Conservation (phyloP, 1,140 invertebrate species). For the Mya arenaria region DNA sequence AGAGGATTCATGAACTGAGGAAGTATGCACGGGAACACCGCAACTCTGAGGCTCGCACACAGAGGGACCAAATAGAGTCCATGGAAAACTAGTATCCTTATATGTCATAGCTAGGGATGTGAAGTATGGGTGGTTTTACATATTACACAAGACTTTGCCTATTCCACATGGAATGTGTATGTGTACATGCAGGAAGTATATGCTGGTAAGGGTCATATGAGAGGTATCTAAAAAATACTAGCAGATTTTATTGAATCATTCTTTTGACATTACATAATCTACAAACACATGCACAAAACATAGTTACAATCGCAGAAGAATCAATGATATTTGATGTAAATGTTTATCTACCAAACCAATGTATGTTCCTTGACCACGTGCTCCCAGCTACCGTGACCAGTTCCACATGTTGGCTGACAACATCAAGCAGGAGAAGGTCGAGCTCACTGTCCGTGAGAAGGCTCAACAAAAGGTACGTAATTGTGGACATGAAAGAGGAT, state of each 20-base stretch:
- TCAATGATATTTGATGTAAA: too few relatives aligned
- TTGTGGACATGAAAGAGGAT: background rate
- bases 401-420: slow-evolving; percentile 79
- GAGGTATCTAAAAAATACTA: too few relatives aligned
- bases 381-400: slow-evolving; percentile 77
- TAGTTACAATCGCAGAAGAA: background rate
- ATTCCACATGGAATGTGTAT: too few relatives aligned
- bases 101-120: too few relatives aligned
- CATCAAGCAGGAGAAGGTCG: slow-evolving; percentile 72
- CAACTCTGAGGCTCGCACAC: slow-evolving; percentile 65
- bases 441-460: slow-evolving; percentile 72
- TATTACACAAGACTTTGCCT: too few relatives aligned
- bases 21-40: slow-evolving; percentile 79
- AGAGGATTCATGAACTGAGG: slow-evolving; percentile 78
- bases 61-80: slow-evolving; percentile 78
- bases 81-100: slow-evolving; percentile 81
- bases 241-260: too few relatives aligned
- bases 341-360: background rate
- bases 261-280: too few relatives aligned
- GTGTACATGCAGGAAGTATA: too few relatives aligned
- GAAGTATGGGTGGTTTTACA: too few relatives aligned
- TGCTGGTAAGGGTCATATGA: too few relatives aligned
- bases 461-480: slow-evolving; percentile 76
- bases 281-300: too few relatives aligned
- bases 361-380: slow-evolving; percentile 66